phyloP scores from a whole-genome alignment of 2,888 invertebrate genomes.

The Mayetiola destructor region DNA sequence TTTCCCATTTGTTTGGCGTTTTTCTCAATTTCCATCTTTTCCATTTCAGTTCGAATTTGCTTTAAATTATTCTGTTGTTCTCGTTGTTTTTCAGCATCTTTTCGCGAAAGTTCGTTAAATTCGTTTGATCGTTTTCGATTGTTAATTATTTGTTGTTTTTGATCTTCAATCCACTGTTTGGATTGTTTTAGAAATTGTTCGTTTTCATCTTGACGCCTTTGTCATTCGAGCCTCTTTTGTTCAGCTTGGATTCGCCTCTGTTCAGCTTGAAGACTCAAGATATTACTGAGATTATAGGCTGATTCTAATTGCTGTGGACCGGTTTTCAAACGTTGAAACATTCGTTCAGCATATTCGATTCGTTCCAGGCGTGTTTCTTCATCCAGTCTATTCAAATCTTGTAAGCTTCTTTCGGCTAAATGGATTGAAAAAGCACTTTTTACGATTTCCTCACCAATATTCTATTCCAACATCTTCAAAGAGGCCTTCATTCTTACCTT shows the following conservation, averaged over 20 bases:
- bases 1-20: background rate
- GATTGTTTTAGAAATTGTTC: constrained; percentile 29
- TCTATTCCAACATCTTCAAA: background rate
- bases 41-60: background rate
- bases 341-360: constrained; percentile 27
- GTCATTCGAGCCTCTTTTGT: constrained; percentile 24
- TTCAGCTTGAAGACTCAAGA: constrained; percentile 27
- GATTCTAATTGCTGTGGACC: constrained; percentile 30
- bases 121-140: background rate
- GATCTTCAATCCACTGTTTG: constrained; percentile 29
- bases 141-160: constrained; percentile 21
- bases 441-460: background rate
- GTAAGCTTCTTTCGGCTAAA: constrained; percentile 16
- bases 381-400: constrained; percentile 23
- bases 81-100: background rate
- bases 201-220: constrained; percentile 29
- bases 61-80: background rate
- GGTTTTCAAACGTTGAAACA: constrained; percentile 28
- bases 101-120: background rate
- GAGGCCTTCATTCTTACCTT: constrained; percentile 13
- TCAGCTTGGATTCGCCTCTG: constrained; percentile 26
- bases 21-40: background rate
- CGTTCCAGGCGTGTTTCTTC: constrained; percentile 24
- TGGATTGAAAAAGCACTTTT: too few relatives aligned
- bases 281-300: constrained; percentile 31